phyloP scores from a whole-genome alignment of 2,113 vertebrate genomes.

The Anguilla japonica region DNA sequence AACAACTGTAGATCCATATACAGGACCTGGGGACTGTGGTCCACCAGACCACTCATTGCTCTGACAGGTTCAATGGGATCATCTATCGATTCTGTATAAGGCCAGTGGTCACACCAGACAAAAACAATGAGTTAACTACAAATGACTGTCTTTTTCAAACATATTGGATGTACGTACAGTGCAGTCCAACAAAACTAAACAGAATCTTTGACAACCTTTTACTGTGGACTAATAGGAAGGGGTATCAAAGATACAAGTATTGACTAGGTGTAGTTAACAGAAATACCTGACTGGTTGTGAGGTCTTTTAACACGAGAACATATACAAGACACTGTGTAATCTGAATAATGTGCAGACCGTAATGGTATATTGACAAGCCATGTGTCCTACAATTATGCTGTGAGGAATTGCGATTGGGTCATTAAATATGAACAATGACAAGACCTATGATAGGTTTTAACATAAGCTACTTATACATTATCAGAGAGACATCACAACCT shows the following conservation, averaged over 20 bases:
- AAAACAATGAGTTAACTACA: neutral
- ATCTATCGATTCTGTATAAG: neutral
- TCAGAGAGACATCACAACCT: neutral
- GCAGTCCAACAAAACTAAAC: neutral
- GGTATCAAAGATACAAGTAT: neutral
- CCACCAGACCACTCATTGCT: neutral
- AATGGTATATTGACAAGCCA: neutral
- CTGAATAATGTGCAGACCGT: neutral
- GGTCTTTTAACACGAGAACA: neutral
- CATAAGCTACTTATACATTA: neutral
- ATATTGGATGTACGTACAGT: neutral
- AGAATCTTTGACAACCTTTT: neutral
- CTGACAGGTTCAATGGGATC: neutral
- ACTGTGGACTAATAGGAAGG: neutral
- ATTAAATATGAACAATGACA: neutral
- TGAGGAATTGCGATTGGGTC: neutral
- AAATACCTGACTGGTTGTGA: neutral
- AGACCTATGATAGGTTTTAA: neutral
- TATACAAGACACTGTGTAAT: neutral
- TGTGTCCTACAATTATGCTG: neutral
- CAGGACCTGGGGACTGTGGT: neutral
- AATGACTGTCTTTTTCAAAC: neutral
- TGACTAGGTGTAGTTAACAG: neutral
- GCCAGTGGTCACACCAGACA: neutral
- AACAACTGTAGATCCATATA: neutral